Evolutionary conservation across 2,113 vertebrate genomes (phyloP).

Genomic region (Cephalopterus ornatus): DNA sequence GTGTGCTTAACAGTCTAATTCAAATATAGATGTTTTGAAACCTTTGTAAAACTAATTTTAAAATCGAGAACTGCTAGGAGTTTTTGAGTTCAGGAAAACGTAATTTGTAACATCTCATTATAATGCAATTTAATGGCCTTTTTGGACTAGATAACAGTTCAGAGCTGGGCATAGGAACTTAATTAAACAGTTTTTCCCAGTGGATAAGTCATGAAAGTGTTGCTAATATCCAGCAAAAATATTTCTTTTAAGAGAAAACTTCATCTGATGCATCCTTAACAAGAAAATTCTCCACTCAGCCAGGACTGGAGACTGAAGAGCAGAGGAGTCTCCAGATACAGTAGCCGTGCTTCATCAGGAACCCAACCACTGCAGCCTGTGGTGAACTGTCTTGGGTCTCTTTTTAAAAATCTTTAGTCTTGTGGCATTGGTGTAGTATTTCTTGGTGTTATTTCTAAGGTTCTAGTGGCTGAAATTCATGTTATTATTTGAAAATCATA

Average conservation of each 20-base stretch:
- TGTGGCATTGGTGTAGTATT: not conserved
- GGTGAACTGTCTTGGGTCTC: not conserved
- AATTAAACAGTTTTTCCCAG: not conserved
- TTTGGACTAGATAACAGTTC: not conserved
- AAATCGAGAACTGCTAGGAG: not conserved
- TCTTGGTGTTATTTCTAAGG: not conserved
- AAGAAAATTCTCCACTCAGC: not conserved
- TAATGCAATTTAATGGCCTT: not conserved
- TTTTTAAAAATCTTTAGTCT: not conserved
- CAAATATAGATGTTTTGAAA: not conserved
- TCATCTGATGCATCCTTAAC: not conserved
- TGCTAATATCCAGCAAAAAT: not conserved
- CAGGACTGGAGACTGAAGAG: not conserved
- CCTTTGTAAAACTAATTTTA: not conserved
- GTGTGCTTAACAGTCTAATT: not conserved
- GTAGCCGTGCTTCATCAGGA: not conserved
- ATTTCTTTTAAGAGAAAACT: not conserved
- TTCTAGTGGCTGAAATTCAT: not conserved
- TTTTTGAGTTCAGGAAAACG: not conserved
- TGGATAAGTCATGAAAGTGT: not conserved
- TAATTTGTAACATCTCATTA: not conserved
- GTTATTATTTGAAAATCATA: not conserved
- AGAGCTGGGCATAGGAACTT: not conserved
- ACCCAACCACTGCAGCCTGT: accelerated
- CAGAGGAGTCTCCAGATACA: not conserved